phyloP scores from a whole-genome alignment of 2,888 invertebrate species.

The Deladenus siricidicola region DNA sequence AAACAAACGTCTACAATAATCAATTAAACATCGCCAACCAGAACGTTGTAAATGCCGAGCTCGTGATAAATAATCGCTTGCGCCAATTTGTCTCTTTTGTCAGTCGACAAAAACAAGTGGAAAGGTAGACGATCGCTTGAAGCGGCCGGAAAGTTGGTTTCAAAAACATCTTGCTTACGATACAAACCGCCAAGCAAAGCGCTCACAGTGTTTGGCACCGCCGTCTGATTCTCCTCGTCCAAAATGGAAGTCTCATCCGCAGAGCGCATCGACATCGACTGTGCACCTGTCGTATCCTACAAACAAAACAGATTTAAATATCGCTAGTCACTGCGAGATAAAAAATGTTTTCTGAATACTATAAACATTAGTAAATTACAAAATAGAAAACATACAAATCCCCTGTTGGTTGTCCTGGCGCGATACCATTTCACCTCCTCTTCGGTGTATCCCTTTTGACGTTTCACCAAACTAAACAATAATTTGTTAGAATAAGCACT shows the following conservation, averaged over 20 bases:
- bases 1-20: too few relatives aligned
- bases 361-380: not conserved
- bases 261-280: too few relatives aligned
- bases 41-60: constrained; percentile 32
- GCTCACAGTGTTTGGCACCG: not conserved
- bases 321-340: too few relatives aligned
- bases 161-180: constrained; percentile 1
- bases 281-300: not conserved
- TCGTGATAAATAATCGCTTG: constrained; percentile 29
- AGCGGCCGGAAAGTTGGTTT: constrained; percentile 4
- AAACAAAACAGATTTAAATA: not conserved
- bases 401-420: not conserved
- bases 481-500: not conserved
- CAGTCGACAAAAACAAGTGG: constrained; percentile 27
- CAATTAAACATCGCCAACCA: too few relatives aligned
- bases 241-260: not conserved
- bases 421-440: constrained; percentile 10
- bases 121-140: constrained; percentile 22
- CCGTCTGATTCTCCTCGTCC: not conserved
- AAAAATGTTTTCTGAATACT: too few relatives aligned
- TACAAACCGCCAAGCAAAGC: not conserved
- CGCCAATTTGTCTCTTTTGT: constrained; percentile 20
- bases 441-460: constrained; percentile 7
- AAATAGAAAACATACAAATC: not conserved
- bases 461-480: constrained; percentile 3